Conservation (phyloP, 2,113 vertebrate genomes). For the Willisornis vidua region DNA sequence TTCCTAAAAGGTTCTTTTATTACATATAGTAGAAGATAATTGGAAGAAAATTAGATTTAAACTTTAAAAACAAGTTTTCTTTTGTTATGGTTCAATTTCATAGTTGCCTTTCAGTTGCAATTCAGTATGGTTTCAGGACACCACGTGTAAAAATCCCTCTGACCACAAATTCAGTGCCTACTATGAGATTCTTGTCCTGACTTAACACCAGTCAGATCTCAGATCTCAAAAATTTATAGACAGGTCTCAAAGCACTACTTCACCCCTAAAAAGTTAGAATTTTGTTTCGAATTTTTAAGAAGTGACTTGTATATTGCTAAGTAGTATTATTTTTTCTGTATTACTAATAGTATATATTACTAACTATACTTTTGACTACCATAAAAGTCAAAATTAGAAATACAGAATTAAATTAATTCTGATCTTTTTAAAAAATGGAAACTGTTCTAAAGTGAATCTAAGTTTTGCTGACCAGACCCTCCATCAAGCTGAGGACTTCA, state of each 20-base stretch:
- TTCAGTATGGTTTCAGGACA: not conserved
- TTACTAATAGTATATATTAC: not conserved
- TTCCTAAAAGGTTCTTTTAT: not conserved
- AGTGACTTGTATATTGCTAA: not conserved
- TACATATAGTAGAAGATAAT: not conserved
- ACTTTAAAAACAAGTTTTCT: not conserved
- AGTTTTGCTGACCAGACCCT: not conserved
- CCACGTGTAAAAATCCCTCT: not conserved
- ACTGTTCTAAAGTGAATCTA: not conserved
- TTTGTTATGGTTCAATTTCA: not conserved
- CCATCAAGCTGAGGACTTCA: not conserved
- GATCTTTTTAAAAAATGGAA: not conserved
- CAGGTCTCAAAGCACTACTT: not conserved
- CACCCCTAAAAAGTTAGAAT: not conserved
- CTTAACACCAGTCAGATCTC: not conserved
- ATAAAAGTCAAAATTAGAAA: not conserved
- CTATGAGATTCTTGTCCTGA: rapidly evolving
- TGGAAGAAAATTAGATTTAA: not conserved
- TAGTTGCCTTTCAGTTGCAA: not conserved
- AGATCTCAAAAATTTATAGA: not conserved
- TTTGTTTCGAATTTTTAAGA: not conserved
- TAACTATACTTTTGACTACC: not conserved
- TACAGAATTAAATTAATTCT: not conserved
- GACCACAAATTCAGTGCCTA: not conserved
- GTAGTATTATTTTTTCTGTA: not conserved